Base-by-base conservation (phyloP, 2,888 invertebrate genomes). In the Andrena bicolor region DNA sequence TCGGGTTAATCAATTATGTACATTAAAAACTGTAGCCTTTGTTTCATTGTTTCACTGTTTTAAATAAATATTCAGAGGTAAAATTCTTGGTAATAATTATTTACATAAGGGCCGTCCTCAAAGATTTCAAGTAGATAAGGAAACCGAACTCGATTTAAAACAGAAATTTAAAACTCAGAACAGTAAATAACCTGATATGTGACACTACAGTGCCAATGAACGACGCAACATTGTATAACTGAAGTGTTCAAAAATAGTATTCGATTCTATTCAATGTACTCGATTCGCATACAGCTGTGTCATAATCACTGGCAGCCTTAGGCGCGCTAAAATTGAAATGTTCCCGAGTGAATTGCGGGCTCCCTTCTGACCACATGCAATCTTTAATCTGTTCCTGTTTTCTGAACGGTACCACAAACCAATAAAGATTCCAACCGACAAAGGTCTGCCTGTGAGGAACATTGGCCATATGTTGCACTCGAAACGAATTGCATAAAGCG, bases 291-390 rank as follows among this genome's bases (percentile, higher is more conserved):
- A 13, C 30, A 49, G 20, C 30, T 8, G 51, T 20, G 51, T 53
- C 51, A 68, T 68, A 32, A 30, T 68, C 23, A 28, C 13, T 68
- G 53, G 51, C 66, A 68, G 28, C 26, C 66, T 20, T 49, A 30
- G 6, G 10, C 13, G 23, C 20, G 51, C 66, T 53, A 68, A 53
- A 68, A 53, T 23, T 51, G 51, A 68, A 53, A 8, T 49, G n/a
- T 49, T 51, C 48, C 32, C 51, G 16, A 51, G 30, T 13, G 28
- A 66, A n/a, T 48, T 53, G 23, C 51, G 7, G 32, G 51, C 13
- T 68, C 20, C 53, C 20, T 13, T 1, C 20, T 7, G 32, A 20
- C 13, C 20, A 30, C 51, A 10, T 20, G 32, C 51, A 23, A 30
- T 53, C 16, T 53, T 16, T 53, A 51, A 53, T 13, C 66, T 10